Conservation (phyloP, 1,140 invertebrate species). For the Trigoniulus corallinus region DNA sequence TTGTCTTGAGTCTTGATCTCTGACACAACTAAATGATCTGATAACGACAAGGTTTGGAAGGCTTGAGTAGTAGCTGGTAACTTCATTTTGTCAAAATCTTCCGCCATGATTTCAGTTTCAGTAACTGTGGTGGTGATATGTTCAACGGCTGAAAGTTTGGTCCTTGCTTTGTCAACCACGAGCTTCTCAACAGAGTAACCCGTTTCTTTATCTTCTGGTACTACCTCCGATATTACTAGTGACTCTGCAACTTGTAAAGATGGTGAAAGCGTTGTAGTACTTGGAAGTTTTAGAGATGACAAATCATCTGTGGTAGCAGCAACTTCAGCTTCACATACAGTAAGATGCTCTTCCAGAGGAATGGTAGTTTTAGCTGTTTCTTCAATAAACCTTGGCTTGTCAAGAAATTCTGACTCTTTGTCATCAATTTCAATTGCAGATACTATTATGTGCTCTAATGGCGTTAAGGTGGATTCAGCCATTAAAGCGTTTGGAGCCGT, state of each 20-base stretch:
- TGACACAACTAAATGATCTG: background rate
- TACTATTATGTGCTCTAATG: constrained; percentile 9
- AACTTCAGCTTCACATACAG: background rate
- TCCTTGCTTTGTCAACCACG: background rate
- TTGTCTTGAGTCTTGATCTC: background rate
- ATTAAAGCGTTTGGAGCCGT: background rate
- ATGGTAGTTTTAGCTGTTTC: background rate
- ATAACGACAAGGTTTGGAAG: background rate
- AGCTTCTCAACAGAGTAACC: background rate
- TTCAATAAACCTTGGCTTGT: background rate
- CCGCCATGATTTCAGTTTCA: background rate
- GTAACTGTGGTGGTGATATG: background rate
- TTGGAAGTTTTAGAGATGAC: background rate
- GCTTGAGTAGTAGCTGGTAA: background rate
- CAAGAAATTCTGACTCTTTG: background rate
- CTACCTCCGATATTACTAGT: background rate
- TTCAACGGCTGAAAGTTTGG: background rate
- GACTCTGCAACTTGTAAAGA: background rate
- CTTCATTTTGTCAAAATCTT: background rate
- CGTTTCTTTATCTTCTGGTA: background rate
- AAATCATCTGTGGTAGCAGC: background rate
- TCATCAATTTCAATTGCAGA: constrained; percentile 9
- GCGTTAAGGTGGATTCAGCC: constrained; percentile 4
- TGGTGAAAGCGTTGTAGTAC: background rate
- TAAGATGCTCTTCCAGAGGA: background rate